Conservation (phyloP, 2,113 vertebrate genomes). For the Centrocercus urophasianus region DNA sequence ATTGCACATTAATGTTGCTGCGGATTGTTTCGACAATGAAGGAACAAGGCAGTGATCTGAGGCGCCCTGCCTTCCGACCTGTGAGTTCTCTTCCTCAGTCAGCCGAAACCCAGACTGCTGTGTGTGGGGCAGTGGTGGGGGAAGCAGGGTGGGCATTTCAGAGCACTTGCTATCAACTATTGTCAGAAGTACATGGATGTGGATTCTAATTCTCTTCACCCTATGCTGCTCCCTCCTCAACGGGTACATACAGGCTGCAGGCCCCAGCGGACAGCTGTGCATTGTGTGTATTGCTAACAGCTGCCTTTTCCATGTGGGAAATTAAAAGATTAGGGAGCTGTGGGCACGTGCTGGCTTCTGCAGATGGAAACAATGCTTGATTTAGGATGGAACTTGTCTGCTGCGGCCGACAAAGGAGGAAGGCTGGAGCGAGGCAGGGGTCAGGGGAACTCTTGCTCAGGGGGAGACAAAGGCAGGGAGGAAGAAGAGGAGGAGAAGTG, state of each 20-base stretch:
- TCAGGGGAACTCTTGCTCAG: conserved; percentile 73
- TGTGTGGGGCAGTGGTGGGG: neutral
- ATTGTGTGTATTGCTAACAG: conserved; percentile 88
- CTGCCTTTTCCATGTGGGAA: conserved; percentile 89
- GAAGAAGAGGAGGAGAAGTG: conserved; percentile 75
- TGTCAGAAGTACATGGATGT: conserved; percentile 82
- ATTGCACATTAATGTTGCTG: neutral
- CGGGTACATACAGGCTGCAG: conserved; percentile 77
- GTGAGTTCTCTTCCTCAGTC: conserved; percentile 48
- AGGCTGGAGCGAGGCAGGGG: conserved; percentile 76
- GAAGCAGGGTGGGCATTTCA: conserved; percentile 74
- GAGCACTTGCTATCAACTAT: conserved; percentile 93
- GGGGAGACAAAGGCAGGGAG: conserved; percentile 77
- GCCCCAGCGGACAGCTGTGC: conserved; percentile 90
- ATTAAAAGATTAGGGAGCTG: conserved; percentile 88
- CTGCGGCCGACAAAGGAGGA: conserved; percentile 77
- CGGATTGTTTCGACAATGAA: conserved; percentile 42
- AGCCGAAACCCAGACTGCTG: conserved; percentile 50
- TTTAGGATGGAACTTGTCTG: conserved; percentile 85
- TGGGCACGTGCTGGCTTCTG: conserved; percentile 87
- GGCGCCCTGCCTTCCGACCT: conserved; percentile 65
- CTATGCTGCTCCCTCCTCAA: conserved; percentile 66
- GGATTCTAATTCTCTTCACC: conserved; percentile 42
- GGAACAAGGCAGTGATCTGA: conserved; percentile 31
- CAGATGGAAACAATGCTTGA: conserved; percentile 83